Conservation (phyloP, 2,113 vertebrate species). For the Arenaria interpres region DNA sequence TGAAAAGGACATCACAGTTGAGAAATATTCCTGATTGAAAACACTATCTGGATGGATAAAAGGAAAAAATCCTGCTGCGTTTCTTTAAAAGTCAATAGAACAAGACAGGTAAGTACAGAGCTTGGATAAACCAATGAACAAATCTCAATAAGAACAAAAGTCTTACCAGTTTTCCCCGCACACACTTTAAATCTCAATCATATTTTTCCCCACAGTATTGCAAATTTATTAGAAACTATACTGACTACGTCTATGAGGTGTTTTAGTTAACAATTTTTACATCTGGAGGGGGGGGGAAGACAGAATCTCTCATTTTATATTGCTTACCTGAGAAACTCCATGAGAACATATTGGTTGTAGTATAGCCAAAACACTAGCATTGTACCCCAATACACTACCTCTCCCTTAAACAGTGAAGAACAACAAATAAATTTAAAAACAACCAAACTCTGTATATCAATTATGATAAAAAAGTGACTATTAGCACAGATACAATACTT, state of each 20-base stretch:
- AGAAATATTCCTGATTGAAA: constrained; percentile 38
- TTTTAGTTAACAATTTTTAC: neutral
- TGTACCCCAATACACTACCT: neutral
- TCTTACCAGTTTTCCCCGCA: neutral
- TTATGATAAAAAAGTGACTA: neutral
- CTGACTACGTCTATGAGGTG: neutral
- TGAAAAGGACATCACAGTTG: constrained; percentile 35
- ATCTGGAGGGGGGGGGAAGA: neutral
- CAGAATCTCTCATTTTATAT: neutral
- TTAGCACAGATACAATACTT: neutral
- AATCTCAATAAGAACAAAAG: neutral
- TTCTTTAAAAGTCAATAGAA: constrained; percentile 29
- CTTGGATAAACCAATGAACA: neutral
- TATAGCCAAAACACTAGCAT: neutral
- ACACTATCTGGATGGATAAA: neutral
- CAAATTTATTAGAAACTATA: neutral
- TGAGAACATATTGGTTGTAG: neutral
- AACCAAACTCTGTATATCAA: neutral
- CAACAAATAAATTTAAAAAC: neutral
- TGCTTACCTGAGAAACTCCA: neutral
- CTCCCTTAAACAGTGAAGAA: neutral
- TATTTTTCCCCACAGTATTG: neutral
- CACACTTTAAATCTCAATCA: neutral
- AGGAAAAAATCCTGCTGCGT: neutral
- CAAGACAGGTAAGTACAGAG: neutral